These are phyloP conservation scores for Itoplectis maculator DNA, from an alignment of 2,888 invertebrate genomes.

Conservation along the genomic window DNA sequence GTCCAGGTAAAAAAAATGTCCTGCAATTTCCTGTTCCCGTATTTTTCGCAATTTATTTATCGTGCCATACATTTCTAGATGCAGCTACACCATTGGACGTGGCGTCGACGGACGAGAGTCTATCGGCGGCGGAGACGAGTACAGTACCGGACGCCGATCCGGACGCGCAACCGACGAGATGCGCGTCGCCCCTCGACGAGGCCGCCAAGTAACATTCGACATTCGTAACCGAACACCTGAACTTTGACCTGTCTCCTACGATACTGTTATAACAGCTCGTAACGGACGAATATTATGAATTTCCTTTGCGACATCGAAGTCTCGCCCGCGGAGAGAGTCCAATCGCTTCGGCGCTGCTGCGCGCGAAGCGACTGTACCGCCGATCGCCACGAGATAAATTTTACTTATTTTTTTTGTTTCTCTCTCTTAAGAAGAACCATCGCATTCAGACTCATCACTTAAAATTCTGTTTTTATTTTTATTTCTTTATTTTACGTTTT, in stretches of 20 bases:
- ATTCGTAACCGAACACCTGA: slow-evolving; percentile 68
- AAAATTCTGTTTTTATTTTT: too few relatives aligned
- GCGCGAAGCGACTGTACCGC: slow-evolving; percentile 4
- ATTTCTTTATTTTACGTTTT: slow-evolving; percentile 15
- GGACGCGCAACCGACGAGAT: slow-evolving; percentile 73
- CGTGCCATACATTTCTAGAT: slow-evolving; percentile 40
- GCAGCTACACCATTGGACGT: slow-evolving; percentile 45
- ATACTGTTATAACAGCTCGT: slow-evolving; percentile 49
- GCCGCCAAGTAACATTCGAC: slow-evolving; percentile 76
- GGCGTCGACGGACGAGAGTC: slow-evolving; percentile 43
- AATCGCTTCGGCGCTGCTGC: slow-evolving; percentile 4
- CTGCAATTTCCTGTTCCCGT: too few relatives aligned
- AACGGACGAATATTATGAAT: slow-evolving; percentile 34
- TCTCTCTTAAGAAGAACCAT: not conserved
- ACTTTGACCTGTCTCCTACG: slow-evolving; percentile 61
- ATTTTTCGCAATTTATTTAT: not conserved
- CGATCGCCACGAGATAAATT: slow-evolving; percentile 24
- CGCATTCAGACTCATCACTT: not conserved
- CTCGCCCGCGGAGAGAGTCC: slow-evolving; percentile 17
- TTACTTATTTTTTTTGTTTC: slow-evolving; percentile 23
- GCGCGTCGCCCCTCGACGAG: slow-evolving; percentile 71
- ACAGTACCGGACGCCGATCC: slow-evolving; percentile 65
- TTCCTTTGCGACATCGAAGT: slow-evolving; percentile 35
- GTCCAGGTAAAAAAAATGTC: slow-evolving; percentile 80
- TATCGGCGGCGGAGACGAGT: slow-evolving; percentile 38